A percentile compares a stretch with the other conserved stretches of the same genome.
Conservation (phyloP, 64 coral and sea anemone genomes). For the Montipora cactus region DNA sequence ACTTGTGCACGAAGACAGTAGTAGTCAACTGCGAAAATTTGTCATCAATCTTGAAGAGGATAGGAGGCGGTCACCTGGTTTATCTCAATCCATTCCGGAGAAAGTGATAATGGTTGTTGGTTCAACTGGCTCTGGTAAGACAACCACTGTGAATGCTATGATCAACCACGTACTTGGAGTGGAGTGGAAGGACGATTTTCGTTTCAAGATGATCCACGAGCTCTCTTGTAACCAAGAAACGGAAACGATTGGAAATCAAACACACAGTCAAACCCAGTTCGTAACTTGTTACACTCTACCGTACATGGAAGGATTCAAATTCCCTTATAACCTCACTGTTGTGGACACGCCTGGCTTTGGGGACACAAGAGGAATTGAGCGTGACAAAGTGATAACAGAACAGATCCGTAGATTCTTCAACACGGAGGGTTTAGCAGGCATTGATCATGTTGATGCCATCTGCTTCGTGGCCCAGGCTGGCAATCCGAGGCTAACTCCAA, state of each 20-base stretch:
- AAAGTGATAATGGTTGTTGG: conserved; percentile 67
- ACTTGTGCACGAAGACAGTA: conserved; percentile 18
- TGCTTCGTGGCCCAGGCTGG: conserved; percentile 60
- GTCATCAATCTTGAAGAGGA: not conserved
- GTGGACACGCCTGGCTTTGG: no score
- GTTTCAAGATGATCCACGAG: conserved; percentile 71
- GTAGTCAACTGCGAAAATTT: not conserved
- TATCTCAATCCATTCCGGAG: not conserved
- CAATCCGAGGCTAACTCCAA: conserved; percentile 57
- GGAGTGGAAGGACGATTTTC: conserved; percentile 44
- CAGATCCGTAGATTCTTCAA: conserved; percentile 50
- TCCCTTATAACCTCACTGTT: conserved; percentile 46
- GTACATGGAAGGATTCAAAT: conserved; percentile 31
- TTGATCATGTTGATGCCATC: conserved; percentile 68
- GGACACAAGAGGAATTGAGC: conserved; percentile 53
- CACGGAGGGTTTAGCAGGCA: conserved; percentile 52
- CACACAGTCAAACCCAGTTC: conserved; percentile 52
- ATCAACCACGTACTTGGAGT: conserved; percentile 65
- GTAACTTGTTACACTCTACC: conserved; percentile 62
- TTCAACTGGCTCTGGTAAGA: conserved; percentile 59
- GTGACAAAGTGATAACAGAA: conserved; percentile 40
- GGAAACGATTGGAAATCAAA: not conserved
- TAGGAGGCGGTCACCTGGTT: not conserved
- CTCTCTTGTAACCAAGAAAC: conserved; percentile 23
- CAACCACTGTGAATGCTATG: conserved; percentile 45